Base-by-base conservation (phyloP, 2,113 vertebrate species). In the Boulengeromyrus knoepffleri region DNA sequence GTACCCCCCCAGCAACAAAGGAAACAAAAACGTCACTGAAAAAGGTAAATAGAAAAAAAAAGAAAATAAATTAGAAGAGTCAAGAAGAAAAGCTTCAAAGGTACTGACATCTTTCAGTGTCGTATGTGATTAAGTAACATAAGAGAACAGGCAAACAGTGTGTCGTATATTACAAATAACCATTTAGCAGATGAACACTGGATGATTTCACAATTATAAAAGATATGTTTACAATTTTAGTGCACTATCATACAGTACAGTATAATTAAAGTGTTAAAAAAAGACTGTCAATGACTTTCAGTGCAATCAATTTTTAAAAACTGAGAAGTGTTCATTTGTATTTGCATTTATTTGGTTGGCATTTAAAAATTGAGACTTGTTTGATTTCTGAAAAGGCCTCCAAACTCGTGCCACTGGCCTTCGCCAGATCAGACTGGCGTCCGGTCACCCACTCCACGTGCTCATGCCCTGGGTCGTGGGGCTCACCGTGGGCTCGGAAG, bases 401-500 rank as follows among this genome's bases (percentile, higher is more conserved):
- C 2, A 4, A 77, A 42, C 74, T 77, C 17, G 0, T 42, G 74
- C 13, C 31, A 42, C 36, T 39, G 12, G 74, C 6, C 31, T 80
- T 80, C 1, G 36, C 10, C 39, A 17, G 1, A 42, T 80, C 74
- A 80, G 36, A 42, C 74, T 19, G 31, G 17, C 6, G 2, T 19
- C 36, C 5, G 19, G 74, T 80, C 74, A 42, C 3, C 31, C 31
- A 2, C 15, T 80, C 13, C 2, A 2, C 8, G 1, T 47, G 45
- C 90, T 36, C 36, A 12, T 36, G 74, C 10, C 8, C 39, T 24
- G 9, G 7, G 49, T 7, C 7, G 31, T 27, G 13, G 90, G 88
- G 24, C 96, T 96, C 95, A 99, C 99, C 99, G 88, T 99, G 98
- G 92, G 96, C 96, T 91, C 99, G 97, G 93, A 98, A 99, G 91